A percentile compares a stretch with the other conserved stretches of the same genome.
Evolutionary conservation across 1,140 invertebrate species (phyloP).

Genomic region (Sesamia nonagrioides): DNA sequence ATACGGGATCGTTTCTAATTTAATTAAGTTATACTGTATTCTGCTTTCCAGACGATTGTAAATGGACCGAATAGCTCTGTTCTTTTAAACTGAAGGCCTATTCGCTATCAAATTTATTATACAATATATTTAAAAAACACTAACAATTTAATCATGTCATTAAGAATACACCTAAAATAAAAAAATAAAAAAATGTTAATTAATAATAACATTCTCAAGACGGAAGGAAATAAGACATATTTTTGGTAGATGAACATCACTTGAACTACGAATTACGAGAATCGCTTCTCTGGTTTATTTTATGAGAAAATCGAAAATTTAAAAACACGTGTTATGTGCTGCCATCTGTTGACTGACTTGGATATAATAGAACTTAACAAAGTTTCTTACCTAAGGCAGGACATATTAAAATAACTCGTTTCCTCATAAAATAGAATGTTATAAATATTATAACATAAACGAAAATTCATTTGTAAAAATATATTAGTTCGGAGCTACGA

Average conservation of each 20-base stretch:
- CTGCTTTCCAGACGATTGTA: neutral
- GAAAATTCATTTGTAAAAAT: constrained; percentile 25
- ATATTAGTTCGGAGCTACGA: constrained; percentile 5
- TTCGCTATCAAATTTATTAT: no score
- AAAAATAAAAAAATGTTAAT: no score
- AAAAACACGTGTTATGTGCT: constrained; percentile 2
- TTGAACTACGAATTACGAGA: no score
- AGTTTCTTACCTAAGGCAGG: neutral
- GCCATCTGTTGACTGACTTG: constrained; percentile 33
- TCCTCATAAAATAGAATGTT: neutral
- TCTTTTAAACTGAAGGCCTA: neutral
- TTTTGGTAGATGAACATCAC: no score
- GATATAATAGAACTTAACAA: neutral
- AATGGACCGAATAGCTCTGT: neutral
- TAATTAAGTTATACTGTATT: constrained; percentile 22
- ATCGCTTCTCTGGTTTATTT: neutral
- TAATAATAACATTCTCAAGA: no score
- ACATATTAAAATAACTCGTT: constrained; percentile 36
- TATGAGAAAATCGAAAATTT: neutral
- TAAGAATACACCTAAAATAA: no score
- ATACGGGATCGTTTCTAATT: constrained; percentile 24
- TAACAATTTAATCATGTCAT: no score
- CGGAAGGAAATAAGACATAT: no score
- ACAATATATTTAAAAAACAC: no score
- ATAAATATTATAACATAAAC: neutral